phyloP scores from a whole-genome alignment of 2,113 vertebrate genomes.

The Strigops habroptila region DNA sequence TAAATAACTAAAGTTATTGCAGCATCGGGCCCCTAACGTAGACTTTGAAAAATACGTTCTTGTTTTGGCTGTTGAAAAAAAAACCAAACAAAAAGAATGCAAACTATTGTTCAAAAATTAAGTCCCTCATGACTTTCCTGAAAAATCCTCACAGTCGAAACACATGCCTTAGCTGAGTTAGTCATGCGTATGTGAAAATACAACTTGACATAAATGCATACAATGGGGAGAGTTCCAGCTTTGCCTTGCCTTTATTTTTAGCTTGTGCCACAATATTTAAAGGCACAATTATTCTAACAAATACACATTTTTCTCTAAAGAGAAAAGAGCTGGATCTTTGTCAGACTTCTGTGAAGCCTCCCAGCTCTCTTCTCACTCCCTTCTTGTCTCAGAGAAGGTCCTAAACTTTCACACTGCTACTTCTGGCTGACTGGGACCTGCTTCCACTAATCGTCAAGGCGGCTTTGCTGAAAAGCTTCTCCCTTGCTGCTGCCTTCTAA shows the following conservation, averaged over 20 bases:
- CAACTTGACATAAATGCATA: not conserved
- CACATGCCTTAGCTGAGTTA: not conserved
- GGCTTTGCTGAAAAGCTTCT: not conserved
- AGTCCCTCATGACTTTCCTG: not conserved
- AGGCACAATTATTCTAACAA: not conserved
- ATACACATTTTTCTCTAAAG: not conserved
- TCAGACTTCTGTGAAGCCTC: not conserved
- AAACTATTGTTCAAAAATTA: not conserved
- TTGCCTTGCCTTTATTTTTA: not conserved
- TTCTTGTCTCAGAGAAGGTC: not conserved
- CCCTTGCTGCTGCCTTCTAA: not conserved
- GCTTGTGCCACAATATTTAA: not conserved
- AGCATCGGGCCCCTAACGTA: not conserved
- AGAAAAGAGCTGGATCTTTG: not conserved
- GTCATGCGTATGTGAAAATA: not conserved
- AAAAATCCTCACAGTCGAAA: not conserved
- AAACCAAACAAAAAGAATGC: fast-evolving
- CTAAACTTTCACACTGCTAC: not conserved
- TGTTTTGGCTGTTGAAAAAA: not conserved
- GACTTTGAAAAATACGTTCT: not conserved
- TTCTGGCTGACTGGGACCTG: not conserved
- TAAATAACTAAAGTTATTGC: not conserved
- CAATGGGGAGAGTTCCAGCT: not conserved
- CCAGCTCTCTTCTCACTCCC: not conserved
- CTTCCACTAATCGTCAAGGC: not conserved